phyloP scores from a whole-genome alignment of 2,888 invertebrate genomes.

The Aphidius colemani region DNA sequence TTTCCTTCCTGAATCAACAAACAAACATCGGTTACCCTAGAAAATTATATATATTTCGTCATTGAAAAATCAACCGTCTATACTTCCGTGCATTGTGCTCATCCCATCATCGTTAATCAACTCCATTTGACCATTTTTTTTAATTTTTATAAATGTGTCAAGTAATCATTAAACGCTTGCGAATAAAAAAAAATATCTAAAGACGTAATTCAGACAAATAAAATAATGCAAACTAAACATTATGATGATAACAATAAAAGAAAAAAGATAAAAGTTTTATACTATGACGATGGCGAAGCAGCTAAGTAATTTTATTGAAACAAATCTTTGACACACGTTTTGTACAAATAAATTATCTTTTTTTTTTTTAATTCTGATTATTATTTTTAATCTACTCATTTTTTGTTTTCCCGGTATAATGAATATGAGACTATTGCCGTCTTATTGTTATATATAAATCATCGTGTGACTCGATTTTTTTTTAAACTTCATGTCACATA shows the following conservation, averaged over 20 bases:
- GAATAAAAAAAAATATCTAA: no score
- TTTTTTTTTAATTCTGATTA: not conserved
- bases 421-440: not conserved
- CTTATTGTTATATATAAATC: not conserved
- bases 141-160: not conserved
- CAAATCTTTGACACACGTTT: no score
- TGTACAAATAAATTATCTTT: no score
- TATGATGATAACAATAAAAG: no score
- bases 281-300: no score
- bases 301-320: no score
- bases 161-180: not conserved
- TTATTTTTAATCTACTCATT: slow-evolving; percentile 13
- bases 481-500: not conserved
- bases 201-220: no score
- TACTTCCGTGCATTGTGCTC: slow-evolving; percentile 49
- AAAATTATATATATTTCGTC: slow-evolving; percentile 37
- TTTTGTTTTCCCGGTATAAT: not conserved
- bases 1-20: not conserved
- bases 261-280: no score
- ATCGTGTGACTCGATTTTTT: slow-evolving; percentile 7
- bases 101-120: slow-evolving; percentile 14
- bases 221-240: no score
- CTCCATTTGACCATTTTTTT: not conserved
- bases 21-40: not conserved
- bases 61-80: slow-evolving; percentile 47